These are phyloP conservation scores for Zaprionus bogoriensis DNA, from an alignment of 2,888 invertebrate genomes.

Conservation along the genomic window DNA sequence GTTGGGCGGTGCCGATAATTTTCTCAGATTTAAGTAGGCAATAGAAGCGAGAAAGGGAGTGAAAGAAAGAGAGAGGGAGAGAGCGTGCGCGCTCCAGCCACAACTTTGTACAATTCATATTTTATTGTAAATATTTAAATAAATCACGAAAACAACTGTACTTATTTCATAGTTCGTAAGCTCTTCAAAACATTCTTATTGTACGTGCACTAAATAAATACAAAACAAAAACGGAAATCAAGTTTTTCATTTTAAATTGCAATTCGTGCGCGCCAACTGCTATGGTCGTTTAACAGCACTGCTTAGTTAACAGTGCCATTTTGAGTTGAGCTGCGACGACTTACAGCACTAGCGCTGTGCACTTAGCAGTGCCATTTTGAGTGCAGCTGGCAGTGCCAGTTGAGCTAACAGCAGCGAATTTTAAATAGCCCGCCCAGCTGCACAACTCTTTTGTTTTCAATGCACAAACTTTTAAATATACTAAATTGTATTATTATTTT, in stretches of 20 bases:
- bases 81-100: too few species aligned
- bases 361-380: not conserved
- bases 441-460: too few species aligned
- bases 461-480: too few species aligned
- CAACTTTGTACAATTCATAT: constrained; percentile 43
- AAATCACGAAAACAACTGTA: constrained; percentile 23
- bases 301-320: constrained; percentile 10
- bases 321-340: not conserved
- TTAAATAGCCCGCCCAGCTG: too few species aligned
- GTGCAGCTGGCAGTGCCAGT: not conserved
- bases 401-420: too few species aligned
- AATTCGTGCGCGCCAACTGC: not conserved
- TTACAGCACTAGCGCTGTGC: not conserved
- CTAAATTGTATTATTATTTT: too few species aligned
- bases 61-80: not conserved
- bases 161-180: constrained; percentile 54
- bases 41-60: not conserved
- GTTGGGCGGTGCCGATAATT: constrained; percentile 60
- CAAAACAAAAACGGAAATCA: constrained; percentile 6
- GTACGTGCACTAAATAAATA: constrained; percentile 53
- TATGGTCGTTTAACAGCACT: not conserved
- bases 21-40: constrained; percentile 55
- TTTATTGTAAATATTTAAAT: constrained; percentile 69
- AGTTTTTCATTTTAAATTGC: not conserved
- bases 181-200: constrained; percentile 36